Conservation (phyloP, 2,797 vertebrate genomes). For the Tangara arthus region DNA sequence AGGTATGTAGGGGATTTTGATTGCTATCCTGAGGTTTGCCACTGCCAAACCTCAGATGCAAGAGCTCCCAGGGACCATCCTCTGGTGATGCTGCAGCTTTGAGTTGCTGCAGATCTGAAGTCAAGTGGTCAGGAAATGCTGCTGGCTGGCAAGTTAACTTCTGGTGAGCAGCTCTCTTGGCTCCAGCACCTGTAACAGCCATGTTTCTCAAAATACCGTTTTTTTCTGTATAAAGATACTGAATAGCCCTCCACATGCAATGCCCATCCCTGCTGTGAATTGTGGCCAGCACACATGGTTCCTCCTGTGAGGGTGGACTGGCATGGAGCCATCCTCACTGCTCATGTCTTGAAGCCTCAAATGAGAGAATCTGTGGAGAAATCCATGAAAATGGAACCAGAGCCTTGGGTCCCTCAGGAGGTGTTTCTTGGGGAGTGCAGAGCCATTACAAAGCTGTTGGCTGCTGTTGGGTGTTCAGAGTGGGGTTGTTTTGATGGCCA, state of each 20-base stretch:
- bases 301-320: background rate
- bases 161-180: background rate
- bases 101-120: background rate
- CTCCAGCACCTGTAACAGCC: background rate
- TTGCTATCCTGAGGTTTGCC: background rate
- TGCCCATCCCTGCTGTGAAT: background rate
- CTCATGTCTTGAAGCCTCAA: background rate
- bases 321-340: fast-evolving
- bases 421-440: background rate
- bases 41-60: fast-evolving
- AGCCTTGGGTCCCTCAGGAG: background rate
- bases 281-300: fast-evolving
- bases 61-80: background rate
- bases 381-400: background rate
- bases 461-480: background rate
- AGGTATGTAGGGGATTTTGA: background rate
- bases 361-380: background rate
- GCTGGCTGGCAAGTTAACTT: background rate
- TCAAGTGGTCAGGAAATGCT: background rate
- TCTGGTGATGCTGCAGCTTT: background rate
- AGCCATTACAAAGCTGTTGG: background rate
- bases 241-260: fast-evolving
- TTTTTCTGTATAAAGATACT: background rate
- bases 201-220: background rate
- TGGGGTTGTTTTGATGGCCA: background rate